Conservation (phyloP, 2,888 invertebrate genomes). For the Corbicula japonica region DNA sequence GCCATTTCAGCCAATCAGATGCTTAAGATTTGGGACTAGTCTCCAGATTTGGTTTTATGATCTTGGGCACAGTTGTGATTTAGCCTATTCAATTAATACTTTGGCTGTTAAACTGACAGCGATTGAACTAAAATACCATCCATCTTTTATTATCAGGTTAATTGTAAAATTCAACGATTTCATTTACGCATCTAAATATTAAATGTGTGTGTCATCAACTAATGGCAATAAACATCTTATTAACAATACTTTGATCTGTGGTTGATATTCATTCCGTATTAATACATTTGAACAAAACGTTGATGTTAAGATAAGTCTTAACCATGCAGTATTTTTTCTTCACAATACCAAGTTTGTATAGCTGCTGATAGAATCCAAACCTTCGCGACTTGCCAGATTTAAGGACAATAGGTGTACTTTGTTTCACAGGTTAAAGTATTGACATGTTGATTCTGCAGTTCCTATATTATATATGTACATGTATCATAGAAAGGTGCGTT, state of each 20-base stretch:
- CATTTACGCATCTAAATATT: neutral
- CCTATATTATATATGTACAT: too few relatives aligned
- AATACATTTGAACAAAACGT: slow-evolving; percentile 3
- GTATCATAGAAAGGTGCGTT: too few relatives aligned
- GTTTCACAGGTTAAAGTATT: slow-evolving; percentile 28
- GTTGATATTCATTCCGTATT: slow-evolving; percentile 1
- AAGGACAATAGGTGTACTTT: slow-evolving; percentile 29
- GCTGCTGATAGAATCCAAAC: slow-evolving; percentile 3
- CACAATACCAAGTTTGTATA: slow-evolving; percentile 21
- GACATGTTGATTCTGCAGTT: slow-evolving; percentile 20
- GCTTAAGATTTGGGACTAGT: too few relatives aligned
- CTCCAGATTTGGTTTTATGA: too few relatives aligned
- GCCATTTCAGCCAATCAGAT: too few relatives aligned
- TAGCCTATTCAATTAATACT: too few relatives aligned
- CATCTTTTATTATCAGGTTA: too few relatives aligned
- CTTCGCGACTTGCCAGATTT: slow-evolving; percentile 19
- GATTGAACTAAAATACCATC: too few relatives aligned
- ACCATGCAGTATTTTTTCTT: neutral
- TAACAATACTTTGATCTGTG: slow-evolving; percentile 15
- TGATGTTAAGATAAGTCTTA: neutral
- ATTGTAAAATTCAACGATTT: too few relatives aligned
- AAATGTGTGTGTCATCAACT: neutral
- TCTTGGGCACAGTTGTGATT: too few relatives aligned
- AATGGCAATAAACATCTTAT: slow-evolving; percentile 1
- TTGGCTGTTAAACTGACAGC: too few relatives aligned